Evolutionary conservation across 2,113 vertebrate genomes (phyloP).

Genomic region (Caranx melampygus): DNA sequence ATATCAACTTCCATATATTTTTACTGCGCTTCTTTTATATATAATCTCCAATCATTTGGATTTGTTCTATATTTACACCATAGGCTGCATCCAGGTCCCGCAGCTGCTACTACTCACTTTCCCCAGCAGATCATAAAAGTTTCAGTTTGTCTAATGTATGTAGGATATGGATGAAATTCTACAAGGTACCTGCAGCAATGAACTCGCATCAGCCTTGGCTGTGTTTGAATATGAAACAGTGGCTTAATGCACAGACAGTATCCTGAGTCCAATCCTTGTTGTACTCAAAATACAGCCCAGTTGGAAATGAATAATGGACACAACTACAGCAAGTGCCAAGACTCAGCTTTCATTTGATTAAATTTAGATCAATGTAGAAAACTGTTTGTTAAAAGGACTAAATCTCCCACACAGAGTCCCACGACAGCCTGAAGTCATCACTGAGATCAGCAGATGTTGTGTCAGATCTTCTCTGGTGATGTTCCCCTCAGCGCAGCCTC

Average conservation of each 20-base stretch:
- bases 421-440: background rate
- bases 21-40: constrained; percentile 16
- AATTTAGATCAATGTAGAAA: background rate
- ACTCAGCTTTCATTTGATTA: background rate
- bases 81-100: background rate
- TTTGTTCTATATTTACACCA: constrained; percentile 35
- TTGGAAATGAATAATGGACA: no score
- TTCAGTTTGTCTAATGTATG: background rate
- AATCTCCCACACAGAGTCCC: background rate
- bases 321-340: background rate
- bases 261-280: no score
- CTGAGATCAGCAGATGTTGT: background rate
- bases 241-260: background rate
- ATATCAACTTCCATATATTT: background rate
- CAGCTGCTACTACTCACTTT: background rate
- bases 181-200: background rate
- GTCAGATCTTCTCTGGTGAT: no score
- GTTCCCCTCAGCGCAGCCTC: no score
- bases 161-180: constrained; percentile 19
- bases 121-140: constrained; percentile 13
- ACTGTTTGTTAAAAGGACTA: no score
- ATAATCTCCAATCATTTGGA: constrained; percentile 11
- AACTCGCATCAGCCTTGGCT: background rate
- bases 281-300: no score
- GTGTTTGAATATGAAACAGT: background rate